Evolutionary conservation across 2,797 vertebrate genomes (phyloP), one percentile per base, ranked within the genome.

Genomic region (Pelochelys cantorii): DNA sequence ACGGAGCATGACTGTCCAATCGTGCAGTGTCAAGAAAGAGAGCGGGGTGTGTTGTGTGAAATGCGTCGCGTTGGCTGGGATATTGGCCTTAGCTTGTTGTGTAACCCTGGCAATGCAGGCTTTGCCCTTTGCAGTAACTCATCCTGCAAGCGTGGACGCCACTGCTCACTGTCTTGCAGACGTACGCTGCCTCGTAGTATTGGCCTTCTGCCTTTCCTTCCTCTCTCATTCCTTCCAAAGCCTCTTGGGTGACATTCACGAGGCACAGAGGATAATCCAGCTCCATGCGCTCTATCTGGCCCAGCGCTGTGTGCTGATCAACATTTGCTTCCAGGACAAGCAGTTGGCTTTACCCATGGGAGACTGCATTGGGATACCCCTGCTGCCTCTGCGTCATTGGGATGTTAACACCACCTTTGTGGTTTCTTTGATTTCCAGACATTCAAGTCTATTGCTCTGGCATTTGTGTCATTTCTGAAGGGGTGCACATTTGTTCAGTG

Each of bases 161-260:
- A 53, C 84, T 83, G 85, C 78, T 93, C 82, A 85, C 92, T 90
- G 83, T 75, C 91, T 96, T 96, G 96, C 96, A 97, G 96, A 75
- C 7, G 37, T 71, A 94, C 90, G 15, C 77, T 60, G 96, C 96
- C 96, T 95, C 93, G 90, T 12, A 92, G 18, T 55, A 53, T 12
- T 0, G n/a, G 3, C 34, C 62, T 89, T n/a, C 77, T 87, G 95
- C 5, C 8, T 87, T 89, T 96, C 53, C 29, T 94, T 95, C 92
- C 25, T 0, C 11, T 65, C 18, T 5, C 1, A 15, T n/a, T 88
- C 60, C 34, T 5, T 56, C 14, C 83, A 83, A 84, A 68, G 7
- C 1, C 2, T 3, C 15, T n/a, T 27, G 52, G 17, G 86, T 42
- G 22, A 55, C 78, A 13, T 59, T 55, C 42, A 7, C 20, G 23